Evolutionary conservation across 2,888 invertebrate species (phyloP), one percentile per base, ranked within the genome.

Genomic region (Congeria kusceri): DNA sequence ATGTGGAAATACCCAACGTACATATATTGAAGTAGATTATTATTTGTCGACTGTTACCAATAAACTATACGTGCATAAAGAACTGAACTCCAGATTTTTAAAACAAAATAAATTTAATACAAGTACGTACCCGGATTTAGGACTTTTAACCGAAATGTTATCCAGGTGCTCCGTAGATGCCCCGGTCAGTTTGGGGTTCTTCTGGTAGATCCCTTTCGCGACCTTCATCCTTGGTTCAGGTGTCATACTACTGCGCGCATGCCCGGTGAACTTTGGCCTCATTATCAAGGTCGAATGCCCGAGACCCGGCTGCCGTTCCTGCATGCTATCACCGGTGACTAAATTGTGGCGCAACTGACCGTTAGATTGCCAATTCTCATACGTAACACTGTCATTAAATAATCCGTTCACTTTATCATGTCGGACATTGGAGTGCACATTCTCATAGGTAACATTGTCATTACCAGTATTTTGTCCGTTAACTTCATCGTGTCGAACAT

Each of bases 81-180:
- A n/a, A n/a, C n/a, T n/a, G n/a, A n/a, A n/a, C n/a, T n/a, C n/a
- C n/a, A n/a, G n/a, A n/a, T n/a, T n/a, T n/a, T 3, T 39, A 39
- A 39, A 39, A 13, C 39, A 39, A 39, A 39, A 1, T 15, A 39
- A 5, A 13, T 39, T 11, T 13, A 53, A 5, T 25, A 9, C 11
- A 11, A 5, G 20, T 20, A 53, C 53, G 53, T 53, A 53, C 53
- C 53, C 53, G 11, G 20, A 53, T 47, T 59, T 74, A 7, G 56
- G 29, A 13, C 79, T 76, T 47, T 66, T 74, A 9, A 74, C 44
- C 4, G 83, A 79, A 3, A 83, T 77, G 29, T 66, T 79, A 46
- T 83, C 83, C n/a, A 79, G 46, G 47, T 83, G 83, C 18, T 77
- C 78, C 20, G 79, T 72, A 9, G 74, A 74, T 18, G 73, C 59